Evolutionary conservation across 2,113 vertebrate genomes (phyloP).

Genomic region (Cyanoramphus novaezelandiae): DNA sequence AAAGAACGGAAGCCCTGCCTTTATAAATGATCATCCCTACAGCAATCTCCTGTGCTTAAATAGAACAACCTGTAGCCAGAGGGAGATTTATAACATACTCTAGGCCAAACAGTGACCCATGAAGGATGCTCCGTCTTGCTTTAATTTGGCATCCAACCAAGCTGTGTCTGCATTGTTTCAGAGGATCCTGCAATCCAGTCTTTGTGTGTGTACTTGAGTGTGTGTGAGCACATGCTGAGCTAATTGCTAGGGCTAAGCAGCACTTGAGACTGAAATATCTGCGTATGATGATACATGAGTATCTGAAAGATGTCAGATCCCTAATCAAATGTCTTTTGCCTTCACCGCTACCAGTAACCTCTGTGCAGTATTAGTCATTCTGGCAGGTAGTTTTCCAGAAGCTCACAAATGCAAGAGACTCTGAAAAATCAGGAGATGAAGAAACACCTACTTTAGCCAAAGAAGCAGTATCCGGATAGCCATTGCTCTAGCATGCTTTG

Average conservation of each 20-base stretch:
- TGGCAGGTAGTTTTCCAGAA: constrained; percentile 18
- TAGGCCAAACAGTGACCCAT: constrained; percentile 59
- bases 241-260: constrained; percentile 10
- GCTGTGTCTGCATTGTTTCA: constrained; percentile 4
- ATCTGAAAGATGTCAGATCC: constrained; percentile 22
- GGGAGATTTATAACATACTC: constrained; percentile 55
- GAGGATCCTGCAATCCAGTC: neutral
- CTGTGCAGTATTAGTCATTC: constrained; percentile 10
- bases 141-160: constrained; percentile 47
- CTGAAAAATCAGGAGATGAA: constrained; percentile 2
- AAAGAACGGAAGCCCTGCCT: constrained; percentile 7
- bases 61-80: constrained; percentile 44
- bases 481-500: neutral
- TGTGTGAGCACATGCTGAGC: neutral
- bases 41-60: constrained; percentile 54
- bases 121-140: constrained; percentile 41
- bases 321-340: constrained; percentile 28
- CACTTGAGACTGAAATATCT: constrained; percentile 8
- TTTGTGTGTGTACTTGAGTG: neutral
- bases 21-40: constrained; percentile 49
- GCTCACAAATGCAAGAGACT: neutral
- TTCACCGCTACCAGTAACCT: neutral
- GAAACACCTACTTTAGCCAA: neutral
- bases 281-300: neutral
- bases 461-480: neutral